Percentiles rank a stretch among this genome's conserved stretches.
Conservation (phyloP, 2,888 invertebrate genomes). For the Drosophila anomalata region DNA sequence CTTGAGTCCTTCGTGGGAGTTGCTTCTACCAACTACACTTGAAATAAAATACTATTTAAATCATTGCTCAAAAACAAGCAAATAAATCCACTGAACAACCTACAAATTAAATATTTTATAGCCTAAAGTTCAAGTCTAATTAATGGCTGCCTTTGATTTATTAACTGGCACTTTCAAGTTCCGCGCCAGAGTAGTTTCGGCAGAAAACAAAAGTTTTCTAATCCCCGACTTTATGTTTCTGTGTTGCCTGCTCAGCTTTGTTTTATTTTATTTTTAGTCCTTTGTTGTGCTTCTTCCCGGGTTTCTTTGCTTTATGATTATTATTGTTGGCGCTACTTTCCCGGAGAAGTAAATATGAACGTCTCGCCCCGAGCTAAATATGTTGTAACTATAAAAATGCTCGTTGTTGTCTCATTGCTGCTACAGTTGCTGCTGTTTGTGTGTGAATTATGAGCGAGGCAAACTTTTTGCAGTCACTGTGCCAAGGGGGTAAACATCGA, state of each 20-base stretch:
- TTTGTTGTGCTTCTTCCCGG: slow-evolving; percentile 44
- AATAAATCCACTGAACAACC: not conserved
- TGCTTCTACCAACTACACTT: slow-evolving; percentile 44
- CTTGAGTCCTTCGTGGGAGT: slow-evolving; percentile 1
- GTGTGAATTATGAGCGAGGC: slow-evolving; percentile 35
- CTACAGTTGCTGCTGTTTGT: slow-evolving; percentile 21
- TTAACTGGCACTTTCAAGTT: not conserved
- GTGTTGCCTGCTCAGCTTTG: slow-evolving; percentile 11
- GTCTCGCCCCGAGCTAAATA: slow-evolving; percentile 73
- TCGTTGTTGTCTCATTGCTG: slow-evolving; percentile 27
- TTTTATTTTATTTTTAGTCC: slow-evolving; percentile 34
- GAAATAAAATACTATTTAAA: not conserved
- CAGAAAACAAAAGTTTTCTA: not conserved
- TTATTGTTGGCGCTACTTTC: slow-evolving; percentile 59
- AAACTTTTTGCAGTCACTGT: slow-evolving; percentile 45
- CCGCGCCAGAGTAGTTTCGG: not conserved
- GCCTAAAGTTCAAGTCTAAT: not conserved
- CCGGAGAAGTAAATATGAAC: slow-evolving; percentile 72
- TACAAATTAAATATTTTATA: not conserved
- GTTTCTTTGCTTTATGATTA: slow-evolving; percentile 65
- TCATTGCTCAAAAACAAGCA: no score
- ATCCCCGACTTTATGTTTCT: not conserved
- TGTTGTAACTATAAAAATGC: slow-evolving; percentile 63
- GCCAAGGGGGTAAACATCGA: slow-evolving; percentile 37
- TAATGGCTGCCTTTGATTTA: slow-evolving; percentile 2